phyloP scores from a whole-genome alignment of 2,888 invertebrate genomes.

The Drosophila silvestris region DNA sequence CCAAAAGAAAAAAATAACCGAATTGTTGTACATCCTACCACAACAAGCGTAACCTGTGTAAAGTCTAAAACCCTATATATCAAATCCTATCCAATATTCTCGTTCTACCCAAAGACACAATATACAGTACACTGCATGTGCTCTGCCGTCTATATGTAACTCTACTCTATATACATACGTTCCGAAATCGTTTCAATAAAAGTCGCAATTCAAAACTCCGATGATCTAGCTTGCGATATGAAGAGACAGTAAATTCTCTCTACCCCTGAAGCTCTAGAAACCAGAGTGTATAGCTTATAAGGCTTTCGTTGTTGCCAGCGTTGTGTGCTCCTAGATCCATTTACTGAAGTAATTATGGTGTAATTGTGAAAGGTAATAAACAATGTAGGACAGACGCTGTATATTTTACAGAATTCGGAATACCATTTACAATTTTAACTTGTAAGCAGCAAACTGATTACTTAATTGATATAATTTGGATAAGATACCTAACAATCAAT shows the following conservation, averaged over 20 bases:
- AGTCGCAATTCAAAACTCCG: conserved; percentile 36
- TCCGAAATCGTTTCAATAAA: conserved; percentile 10
- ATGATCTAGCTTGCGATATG: conserved; percentile 35
- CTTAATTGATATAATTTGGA: conserved; percentile 22
- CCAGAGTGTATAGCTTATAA: conserved; percentile 36
- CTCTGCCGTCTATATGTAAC: conserved; percentile 46
- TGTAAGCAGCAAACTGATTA: conserved; percentile 29
- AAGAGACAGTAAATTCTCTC: conserved; percentile 1
- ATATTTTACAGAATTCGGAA: conserved; percentile 24
- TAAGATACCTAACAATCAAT: conserved; percentile 46
- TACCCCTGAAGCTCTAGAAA: conserved; percentile 25
- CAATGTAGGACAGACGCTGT: conserved; percentile 49
- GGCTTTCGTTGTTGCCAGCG: conserved; percentile 64
- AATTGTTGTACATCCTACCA: conserved; percentile 65
- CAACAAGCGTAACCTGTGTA: conserved; percentile 63
- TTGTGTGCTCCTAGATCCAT: conserved; percentile 24
- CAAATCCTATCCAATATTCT: conserved; percentile 25
- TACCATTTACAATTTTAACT: conserved; percentile 14
- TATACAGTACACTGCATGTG: conserved; percentile 60
- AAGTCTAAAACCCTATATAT: conserved; percentile 48
- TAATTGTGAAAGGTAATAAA: conserved; percentile 38
- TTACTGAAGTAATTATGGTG: conserved; percentile 42
- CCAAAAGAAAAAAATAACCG: conserved; percentile 51
- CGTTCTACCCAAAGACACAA: conserved; percentile 12
- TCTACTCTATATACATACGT: conserved; percentile 24